Evolutionary conservation across 2,113 vertebrate species (phyloP), one percentile per base, ranked within the genome.

Genomic region (Laterallus jamaicensis): DNA sequence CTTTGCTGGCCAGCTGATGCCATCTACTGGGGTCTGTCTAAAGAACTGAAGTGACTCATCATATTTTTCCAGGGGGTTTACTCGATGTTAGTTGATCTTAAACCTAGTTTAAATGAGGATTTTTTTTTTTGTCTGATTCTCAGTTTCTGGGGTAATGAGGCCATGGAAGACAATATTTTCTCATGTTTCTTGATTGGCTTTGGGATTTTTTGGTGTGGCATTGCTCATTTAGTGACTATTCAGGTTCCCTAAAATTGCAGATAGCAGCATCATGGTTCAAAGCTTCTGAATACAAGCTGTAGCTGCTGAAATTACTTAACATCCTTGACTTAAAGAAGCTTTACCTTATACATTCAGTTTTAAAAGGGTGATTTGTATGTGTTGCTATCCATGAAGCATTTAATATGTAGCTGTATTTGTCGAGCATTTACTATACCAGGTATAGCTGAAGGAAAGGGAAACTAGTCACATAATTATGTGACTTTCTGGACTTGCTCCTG

Each of bases 11-110:
- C 82, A 90, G 67, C 71, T 96, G 85, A 96, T 94, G 94, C 94
- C 92, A 95, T 82, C 95, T 97, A 10, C 92, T 95, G 96, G 92
- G 90, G n/a, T 58, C 68, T 94, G 56, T 13, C 60, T 92, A 87
- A 69, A 88, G 78, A 88, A 77, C 55, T 55, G 44, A 77, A 90
- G 59, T 74, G 59, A 77, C 73, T 80, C 15, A 52, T 32, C 77
- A 42, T 22, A 31, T 60, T 82, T 78, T 82, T 59, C n/a, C 29
- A 40, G 25, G 18, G 37, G 12, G 68, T 50, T 55, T 52, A 24
- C 11, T 69, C 15, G 31, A 1, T 71, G 29, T 69, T 63, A 47
- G 3, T 24, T 59, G 16, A 63, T 79, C 54, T 68, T 60, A 63
- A 86, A 69, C 10, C 6, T 26, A 49, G 18, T 80, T 86, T 75